phyloP scores from a whole-genome alignment of 2,888 invertebrate species.

The Dryococelus australis region DNA sequence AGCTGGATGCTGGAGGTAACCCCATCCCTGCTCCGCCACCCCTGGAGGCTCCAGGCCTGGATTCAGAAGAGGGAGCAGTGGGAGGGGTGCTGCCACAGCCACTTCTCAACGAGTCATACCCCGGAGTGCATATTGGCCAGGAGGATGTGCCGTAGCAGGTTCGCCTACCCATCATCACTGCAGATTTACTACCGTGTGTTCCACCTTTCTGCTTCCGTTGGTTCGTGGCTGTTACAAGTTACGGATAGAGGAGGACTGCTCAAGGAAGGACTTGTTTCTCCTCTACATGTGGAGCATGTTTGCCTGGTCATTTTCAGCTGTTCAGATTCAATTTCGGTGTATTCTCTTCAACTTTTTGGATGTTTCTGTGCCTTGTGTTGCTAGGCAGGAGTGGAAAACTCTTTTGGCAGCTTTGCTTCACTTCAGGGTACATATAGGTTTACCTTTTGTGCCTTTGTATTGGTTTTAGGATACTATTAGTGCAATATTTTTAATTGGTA shows the following conservation, averaged over 20 bases:
- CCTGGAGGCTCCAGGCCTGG: constrained; percentile 33
- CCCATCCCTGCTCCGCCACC: constrained; percentile 50
- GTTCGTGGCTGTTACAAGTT: too few relatives aligned
- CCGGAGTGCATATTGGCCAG: constrained; percentile 42
- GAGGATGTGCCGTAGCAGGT: constrained; percentile 42
- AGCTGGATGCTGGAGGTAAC: constrained; percentile 70
- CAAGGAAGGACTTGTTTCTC: too few relatives aligned
- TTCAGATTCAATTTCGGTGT: too few relatives aligned
- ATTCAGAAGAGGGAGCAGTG: constrained; percentile 46
- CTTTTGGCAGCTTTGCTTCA: not conserved
- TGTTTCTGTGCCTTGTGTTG: not conserved
- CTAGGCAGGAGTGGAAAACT: not conserved
- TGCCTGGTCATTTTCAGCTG: too few relatives aligned
- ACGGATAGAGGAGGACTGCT: too few relatives aligned
- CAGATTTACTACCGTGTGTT: too few relatives aligned
- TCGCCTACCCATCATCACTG: too few relatives aligned
- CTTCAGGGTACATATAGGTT: not conserved
- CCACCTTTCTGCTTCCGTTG: too few relatives aligned
- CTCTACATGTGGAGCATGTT: too few relatives aligned
- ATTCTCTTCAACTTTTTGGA: too few relatives aligned
- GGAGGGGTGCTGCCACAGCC: constrained; percentile 44
- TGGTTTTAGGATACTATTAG: not conserved
- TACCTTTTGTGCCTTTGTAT: not conserved
- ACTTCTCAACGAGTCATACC: constrained; percentile 45
- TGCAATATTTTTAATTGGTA: not conserved